Evolutionary conservation across 2,888 invertebrate species (phyloP).

Genomic region (Archaeoteleia sp.): DNA sequence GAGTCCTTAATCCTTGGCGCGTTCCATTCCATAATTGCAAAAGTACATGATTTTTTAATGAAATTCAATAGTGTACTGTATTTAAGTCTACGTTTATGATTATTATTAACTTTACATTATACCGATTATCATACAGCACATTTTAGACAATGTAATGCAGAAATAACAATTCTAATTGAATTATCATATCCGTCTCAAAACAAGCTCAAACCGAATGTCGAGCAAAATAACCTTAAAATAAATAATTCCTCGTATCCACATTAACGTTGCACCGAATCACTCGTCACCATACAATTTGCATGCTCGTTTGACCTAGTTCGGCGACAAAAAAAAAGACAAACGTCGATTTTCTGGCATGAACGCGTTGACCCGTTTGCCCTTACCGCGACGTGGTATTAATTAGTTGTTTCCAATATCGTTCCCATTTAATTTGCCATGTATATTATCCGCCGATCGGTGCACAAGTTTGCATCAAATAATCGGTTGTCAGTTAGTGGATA

Average conservation of each 20-base stretch:
- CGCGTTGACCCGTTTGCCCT: conserved; percentile 16
- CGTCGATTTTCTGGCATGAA: conserved; percentile 31
- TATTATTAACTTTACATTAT: too few relatives aligned
- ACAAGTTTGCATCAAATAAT: conserved; percentile 13
- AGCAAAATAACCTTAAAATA: conserved; percentile 35
- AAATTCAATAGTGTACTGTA: too few relatives aligned
- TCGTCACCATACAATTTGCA: conserved; percentile 45
- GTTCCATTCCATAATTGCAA: too few relatives aligned
- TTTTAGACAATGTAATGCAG: background rate
- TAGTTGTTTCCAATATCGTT: conserved; percentile 44
- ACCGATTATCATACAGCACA: background rate
- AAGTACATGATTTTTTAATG: too few relatives aligned
- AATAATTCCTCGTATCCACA: conserved; percentile 29
- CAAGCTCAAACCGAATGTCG: conserved; percentile 19
- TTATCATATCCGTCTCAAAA: conserved; percentile 43
- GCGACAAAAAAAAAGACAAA: background rate
- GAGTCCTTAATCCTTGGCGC: too few relatives aligned
- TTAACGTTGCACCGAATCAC: conserved; percentile 26
- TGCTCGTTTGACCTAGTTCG: conserved; percentile 28
- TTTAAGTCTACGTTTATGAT: too few relatives aligned
- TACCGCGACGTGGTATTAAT: conserved; percentile 34
- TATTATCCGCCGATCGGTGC: conserved; percentile 25
- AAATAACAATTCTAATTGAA: conserved; percentile 43
- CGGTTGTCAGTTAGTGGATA: conserved; percentile 24
- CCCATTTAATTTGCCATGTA: conserved; percentile 35